Percentiles rank a stretch among this genome's conserved stretches.
Evolutionary conservation across 2,888 invertebrate species (phyloP).

Genomic region (Micoletzkya japonica): DNA sequence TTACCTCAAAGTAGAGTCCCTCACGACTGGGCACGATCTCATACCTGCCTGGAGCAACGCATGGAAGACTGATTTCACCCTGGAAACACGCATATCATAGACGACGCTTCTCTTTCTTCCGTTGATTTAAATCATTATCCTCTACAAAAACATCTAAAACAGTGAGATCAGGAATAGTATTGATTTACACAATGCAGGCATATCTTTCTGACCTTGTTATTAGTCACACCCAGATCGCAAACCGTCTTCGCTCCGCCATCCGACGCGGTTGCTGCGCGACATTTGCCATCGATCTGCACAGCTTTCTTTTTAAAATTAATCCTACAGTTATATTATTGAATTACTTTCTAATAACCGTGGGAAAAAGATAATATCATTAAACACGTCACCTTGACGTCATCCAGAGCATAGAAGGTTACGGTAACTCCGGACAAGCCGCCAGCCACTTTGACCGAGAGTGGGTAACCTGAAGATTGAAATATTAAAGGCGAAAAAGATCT

Average conservation of each 20-base stretch:
- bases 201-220: constrained; percentile 21
- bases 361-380: no score
- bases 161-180: background rate
- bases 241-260: constrained; percentile 32
- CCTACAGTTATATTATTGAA: no score
- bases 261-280: background rate
- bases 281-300: no score
- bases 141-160: no score
- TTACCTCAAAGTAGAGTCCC: constrained; percentile 20
- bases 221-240: constrained; percentile 47
- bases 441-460: constrained; percentile 5
- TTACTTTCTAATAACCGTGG: no score
- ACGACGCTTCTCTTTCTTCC: background rate
- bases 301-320: no score
- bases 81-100: constrained; percentile 52
- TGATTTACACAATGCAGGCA: background rate
- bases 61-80: constrained; percentile 80
- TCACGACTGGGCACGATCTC: constrained; percentile 66
- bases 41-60: constrained; percentile 82
- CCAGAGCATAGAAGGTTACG: background rate
- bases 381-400: constrained; percentile 16
- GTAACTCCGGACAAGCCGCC: constrained; percentile 6
- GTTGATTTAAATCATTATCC: background rate
- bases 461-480: constrained; percentile 31
- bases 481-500: constrained; percentile 3